phyloP scores from a whole-genome alignment of 1,140 invertebrate genomes.

The Brachionus asplanchnoidis region DNA sequence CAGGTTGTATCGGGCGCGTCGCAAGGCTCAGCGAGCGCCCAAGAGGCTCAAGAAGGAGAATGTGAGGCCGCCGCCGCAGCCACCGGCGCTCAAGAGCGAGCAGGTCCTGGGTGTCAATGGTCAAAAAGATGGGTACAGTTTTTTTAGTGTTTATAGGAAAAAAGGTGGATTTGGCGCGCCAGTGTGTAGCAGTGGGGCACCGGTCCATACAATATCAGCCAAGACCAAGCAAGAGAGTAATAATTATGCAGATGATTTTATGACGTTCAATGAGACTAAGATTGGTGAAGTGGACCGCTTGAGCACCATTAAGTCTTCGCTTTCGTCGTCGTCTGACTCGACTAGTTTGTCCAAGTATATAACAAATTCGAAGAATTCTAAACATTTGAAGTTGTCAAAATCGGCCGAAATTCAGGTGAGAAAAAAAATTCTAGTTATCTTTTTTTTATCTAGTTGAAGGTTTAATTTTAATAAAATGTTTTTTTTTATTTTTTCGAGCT shows the following conservation, averaged over 20 bases:
- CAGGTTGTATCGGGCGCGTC: background rate
- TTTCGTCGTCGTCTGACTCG: background rate
- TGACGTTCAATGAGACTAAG: background rate
- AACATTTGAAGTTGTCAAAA: background rate
- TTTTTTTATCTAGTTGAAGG: background rate
- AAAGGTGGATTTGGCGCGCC: background rate
- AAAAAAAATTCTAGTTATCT: background rate
- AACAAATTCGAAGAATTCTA: background rate
- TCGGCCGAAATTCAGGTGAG: background rate
- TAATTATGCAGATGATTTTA: constrained; percentile 20
- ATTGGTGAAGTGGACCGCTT: background rate
- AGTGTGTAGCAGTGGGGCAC: background rate
- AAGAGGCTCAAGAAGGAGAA: background rate
- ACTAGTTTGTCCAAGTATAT: constrained; percentile 35
- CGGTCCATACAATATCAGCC: background rate
- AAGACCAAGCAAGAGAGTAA: background rate
- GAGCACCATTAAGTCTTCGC: background rate
- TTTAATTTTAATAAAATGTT: too few relatives aligned
- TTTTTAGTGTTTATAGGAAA: constrained; percentile 7
- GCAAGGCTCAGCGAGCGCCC: background rate
- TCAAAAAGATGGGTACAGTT: background rate
- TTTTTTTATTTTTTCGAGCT: too few relatives aligned
- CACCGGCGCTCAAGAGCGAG: background rate
- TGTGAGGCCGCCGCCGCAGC: background rate
- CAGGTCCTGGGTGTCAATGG: background rate